phyloP scores from a whole-genome alignment of 1,140 invertebrate species.

The Drosophila auraria region DNA sequence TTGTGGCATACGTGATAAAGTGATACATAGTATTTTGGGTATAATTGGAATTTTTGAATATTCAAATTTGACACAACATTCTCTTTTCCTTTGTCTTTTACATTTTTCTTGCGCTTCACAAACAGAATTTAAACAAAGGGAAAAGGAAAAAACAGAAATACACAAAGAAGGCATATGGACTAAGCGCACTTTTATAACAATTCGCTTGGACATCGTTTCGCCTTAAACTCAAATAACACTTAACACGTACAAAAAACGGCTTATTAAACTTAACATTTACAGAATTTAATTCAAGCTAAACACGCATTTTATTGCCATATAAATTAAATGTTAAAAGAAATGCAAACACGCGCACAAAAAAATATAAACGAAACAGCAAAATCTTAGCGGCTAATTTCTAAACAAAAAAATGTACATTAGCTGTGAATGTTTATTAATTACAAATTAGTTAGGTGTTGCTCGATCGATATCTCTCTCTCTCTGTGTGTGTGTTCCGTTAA shows the following conservation, averaged over 20 bases:
- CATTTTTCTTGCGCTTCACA: constrained; percentile 42
- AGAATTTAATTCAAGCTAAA: constrained; percentile 74
- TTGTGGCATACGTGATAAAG: constrained; percentile 42
- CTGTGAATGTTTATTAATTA: constrained; percentile 66
- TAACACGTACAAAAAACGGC: constrained; percentile 68
- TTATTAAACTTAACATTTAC: constrained; percentile 65
- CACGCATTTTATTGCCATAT: constrained; percentile 49
- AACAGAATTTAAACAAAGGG: constrained; percentile 20
- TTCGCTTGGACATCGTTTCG: constrained; percentile 28
- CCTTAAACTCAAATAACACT: constrained; percentile 81
- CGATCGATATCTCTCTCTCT: constrained; percentile 25
- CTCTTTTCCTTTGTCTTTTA: constrained; percentile 23
- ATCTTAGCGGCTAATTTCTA: constrained; percentile 45
- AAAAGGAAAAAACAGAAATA: constrained; percentile 16
- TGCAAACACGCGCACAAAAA: constrained; percentile 58
- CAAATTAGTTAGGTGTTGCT: constrained; percentile 57
- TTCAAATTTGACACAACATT: constrained; percentile 61
- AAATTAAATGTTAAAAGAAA: constrained; percentile 62
- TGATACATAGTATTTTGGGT: constrained; percentile 43
- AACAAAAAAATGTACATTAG: constrained; percentile 60
- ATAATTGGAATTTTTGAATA: constrained; percentile 54
- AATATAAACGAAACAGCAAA: constrained; percentile 29
- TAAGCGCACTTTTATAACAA: constrained; percentile 55
- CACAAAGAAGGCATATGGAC: constrained; percentile 22
- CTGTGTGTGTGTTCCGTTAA: constrained; percentile 57